Percentiles rank a stretch among this genome's conserved stretches.
phyloP scores from a whole-genome alignment of 2,888 invertebrate species.

The Harpalus rubripes region DNA sequence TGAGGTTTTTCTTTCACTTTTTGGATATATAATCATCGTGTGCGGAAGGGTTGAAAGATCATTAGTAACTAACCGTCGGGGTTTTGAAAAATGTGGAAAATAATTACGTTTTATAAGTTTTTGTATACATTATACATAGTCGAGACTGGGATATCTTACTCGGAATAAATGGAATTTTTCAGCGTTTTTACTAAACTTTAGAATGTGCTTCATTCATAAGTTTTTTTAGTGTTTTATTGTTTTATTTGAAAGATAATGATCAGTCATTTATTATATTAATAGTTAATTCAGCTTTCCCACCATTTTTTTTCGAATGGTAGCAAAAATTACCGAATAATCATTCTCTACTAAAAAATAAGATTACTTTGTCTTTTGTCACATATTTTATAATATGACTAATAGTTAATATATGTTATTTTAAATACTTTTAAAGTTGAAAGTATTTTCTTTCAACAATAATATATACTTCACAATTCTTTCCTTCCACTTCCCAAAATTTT shows the following conservation, averaged over 20 bases:
- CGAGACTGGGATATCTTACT: neutral
- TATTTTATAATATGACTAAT: too few species aligned
- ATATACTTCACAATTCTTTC: too few species aligned
- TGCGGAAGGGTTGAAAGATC: conserved; percentile 46
- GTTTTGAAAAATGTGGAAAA: conserved; percentile 50
- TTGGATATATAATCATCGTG: conserved; percentile 43
- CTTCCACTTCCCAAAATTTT: too few species aligned
- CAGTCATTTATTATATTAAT: neutral
- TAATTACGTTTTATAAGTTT: conserved; percentile 53
- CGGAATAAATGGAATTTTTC: conserved; percentile 22
- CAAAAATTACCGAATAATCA: too few species aligned
- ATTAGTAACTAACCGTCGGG: conserved; percentile 51
- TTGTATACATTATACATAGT: conserved; percentile 39
- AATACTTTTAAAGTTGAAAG: too few species aligned
- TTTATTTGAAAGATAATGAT: neutral
- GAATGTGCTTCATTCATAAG: conserved; percentile 4
- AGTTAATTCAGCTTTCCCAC: neutral
- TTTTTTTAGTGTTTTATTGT: neutral
- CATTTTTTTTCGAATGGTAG: too few species aligned
- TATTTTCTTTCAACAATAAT: too few species aligned
- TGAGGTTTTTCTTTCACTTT: conserved; percentile 19
- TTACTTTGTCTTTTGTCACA: too few species aligned
- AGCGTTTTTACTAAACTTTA: neutral
- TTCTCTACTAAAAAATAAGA: too few species aligned
- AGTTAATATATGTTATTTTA: too few species aligned